Conservation (phyloP, 2,888 invertebrate species). For the Pyrrhosoma nymphula region DNA sequence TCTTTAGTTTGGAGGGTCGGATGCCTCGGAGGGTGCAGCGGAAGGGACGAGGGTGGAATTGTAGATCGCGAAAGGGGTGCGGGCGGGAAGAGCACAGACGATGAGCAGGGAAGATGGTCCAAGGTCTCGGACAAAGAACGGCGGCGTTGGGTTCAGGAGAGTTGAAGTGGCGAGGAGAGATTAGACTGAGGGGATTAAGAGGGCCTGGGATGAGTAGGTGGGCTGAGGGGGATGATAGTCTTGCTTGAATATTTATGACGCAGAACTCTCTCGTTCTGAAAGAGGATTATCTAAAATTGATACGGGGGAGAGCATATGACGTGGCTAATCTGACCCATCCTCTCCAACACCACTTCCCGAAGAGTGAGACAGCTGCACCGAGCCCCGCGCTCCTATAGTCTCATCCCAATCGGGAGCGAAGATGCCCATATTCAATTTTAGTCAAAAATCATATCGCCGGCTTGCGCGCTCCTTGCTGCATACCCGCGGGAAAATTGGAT, state of each 20-base stretch:
- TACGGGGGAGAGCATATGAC: constrained; percentile 62
- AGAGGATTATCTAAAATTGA: constrained; percentile 67
- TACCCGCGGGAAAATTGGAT: not conserved
- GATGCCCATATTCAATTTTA: not conserved
- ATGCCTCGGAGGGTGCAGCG: no score
- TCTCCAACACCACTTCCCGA: not conserved
- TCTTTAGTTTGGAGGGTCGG: no score
- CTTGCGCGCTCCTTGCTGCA: not conserved
- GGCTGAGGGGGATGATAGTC: not conserved
- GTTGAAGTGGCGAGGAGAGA: no score
- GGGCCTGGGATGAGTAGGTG: not conserved
- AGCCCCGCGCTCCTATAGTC: not conserved
- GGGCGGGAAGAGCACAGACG: not conserved
- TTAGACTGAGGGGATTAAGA: no score
- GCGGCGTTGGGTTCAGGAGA: no score
- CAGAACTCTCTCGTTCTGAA: constrained; percentile 62
- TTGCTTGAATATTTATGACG: constrained; percentile 65
- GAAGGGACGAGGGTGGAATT: no score
- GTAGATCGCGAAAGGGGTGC: no score
- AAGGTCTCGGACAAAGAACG: no score
- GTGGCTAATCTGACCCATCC: constrained; percentile 39
- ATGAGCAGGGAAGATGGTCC: not conserved
- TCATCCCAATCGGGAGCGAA: not conserved
- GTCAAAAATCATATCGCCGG: not conserved
- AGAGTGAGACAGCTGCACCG: not conserved